A percentile compares a stretch with the other conserved stretches of the same genome.
Conservation (phyloP, 2,113 vertebrate genomes). For the Myodes glareolus region DNA sequence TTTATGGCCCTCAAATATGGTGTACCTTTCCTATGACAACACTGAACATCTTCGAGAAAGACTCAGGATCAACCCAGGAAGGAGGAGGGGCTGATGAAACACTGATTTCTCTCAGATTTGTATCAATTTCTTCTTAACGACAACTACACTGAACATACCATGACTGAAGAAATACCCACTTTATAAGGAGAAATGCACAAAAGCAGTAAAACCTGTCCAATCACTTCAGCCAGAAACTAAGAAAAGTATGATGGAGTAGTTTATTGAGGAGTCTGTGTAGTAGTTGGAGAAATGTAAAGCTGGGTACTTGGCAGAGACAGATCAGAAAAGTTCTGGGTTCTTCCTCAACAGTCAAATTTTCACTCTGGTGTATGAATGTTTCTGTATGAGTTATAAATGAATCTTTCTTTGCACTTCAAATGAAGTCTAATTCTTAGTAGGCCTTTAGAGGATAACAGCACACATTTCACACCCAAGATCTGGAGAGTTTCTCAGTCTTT, state of each 20-base stretch:
- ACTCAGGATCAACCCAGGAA: not conserved
- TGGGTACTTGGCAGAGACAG: not conserved
- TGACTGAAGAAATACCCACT: not conserved
- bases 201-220: not conserved
- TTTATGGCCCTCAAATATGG: not conserved
- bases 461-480: not conserved
- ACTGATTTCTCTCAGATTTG: not conserved
- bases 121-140: not conserved
- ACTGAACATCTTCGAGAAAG: not conserved
- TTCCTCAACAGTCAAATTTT: not conserved
- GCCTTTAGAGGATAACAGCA: not conserved
- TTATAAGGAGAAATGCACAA: not conserved
- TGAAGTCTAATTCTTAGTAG: not conserved
- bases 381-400: not conserved
- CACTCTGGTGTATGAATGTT: not conserved
- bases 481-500: not conserved
- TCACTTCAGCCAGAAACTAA: not conserved
- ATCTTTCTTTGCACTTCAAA: not conserved
- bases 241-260: not conserved
- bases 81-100: not conserved
- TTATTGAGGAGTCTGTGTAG: not conserved
- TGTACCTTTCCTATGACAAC: too few relatives aligned
- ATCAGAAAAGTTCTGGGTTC: not conserved
- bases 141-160: rapidly evolving
- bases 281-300: not conserved